phyloP scores from a whole-genome alignment of 1,140 invertebrate genomes.

The Hycleus cichorii region DNA sequence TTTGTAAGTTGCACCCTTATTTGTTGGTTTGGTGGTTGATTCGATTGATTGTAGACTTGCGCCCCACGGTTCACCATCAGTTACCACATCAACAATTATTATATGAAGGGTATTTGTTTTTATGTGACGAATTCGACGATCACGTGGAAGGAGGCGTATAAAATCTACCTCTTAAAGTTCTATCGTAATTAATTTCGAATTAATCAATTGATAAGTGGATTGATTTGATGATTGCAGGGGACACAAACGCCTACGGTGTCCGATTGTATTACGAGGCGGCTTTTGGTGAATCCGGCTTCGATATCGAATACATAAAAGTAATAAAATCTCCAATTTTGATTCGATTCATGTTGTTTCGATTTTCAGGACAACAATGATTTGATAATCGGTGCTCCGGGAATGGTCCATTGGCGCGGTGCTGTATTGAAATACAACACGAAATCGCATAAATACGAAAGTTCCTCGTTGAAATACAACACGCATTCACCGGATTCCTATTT shows the following conservation, averaged over 20 bases:
- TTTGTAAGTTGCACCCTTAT: background rate
- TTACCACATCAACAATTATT: background rate
- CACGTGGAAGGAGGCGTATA: background rate
- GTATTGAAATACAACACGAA: no score
- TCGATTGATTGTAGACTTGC: constrained; percentile 1
- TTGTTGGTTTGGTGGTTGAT: no score
- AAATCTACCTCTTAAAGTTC: background rate
- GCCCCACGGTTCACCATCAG: constrained; percentile 1
- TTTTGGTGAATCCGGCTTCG: constrained; percentile 5
- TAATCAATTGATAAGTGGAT: background rate
- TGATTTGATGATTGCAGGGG: background rate
- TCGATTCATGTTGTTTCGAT: no score
- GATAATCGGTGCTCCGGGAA: background rate
- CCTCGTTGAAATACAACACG: no score
- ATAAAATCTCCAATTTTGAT: background rate
- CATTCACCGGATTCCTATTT: background rate
- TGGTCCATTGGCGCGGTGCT: background rate
- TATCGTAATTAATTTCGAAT: background rate
- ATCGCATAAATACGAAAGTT: no score
- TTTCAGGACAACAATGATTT: constrained; percentile 2
- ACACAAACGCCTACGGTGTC: background rate
- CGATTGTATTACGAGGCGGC: constrained; percentile 3
- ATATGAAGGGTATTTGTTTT: constrained; percentile 4
- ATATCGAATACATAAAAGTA: constrained; percentile 1
- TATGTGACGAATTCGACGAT: background rate